Base-by-base conservation (phyloP, 1,140 invertebrate genomes). In the Ooceraea biroi region DNA sequence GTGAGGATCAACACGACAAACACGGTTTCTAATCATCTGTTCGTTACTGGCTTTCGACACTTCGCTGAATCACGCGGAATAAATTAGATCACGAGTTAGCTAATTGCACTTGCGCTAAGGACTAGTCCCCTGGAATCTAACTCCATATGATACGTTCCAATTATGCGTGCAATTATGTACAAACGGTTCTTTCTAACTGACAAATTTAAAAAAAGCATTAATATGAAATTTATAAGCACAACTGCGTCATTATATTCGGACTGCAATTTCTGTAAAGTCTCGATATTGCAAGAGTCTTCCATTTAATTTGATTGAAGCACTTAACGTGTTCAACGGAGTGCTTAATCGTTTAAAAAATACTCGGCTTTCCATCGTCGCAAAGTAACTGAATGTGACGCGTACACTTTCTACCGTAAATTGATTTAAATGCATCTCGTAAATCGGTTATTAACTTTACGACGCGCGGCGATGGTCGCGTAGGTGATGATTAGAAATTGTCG, bases 331-430 rank as follows among this genome's bases (percentile, higher is more conserved):
- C 57, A 63, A 48, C 7, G 55, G 1, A 36, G 12, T 14, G 25
- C n/a, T 76, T 50, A 30, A 50, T 76, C n/a, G 14, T 10, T 48
- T 22, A 8, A 27, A 74, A 27, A 74, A 22, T 12, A n/a, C 14
- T 48, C n/a, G n/a, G 48, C 44, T 76, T 63, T 76, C 57, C 27
- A 76, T 72, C 58, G 17, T 30, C 30, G 27, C 36, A 46, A 22
- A 63, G 58, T 1, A 41, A 30, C n/a, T 5, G 11, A 12, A 46
- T 14, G 12, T 36, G 41, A 74, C 22, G 19, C 19, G 4, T 17
- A 36, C 48, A 63, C 76, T 78, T 69, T 69, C 76, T 78, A 78
- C 55, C n/a, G n/a, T 27, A 55, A 78, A 69, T 55, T 41, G 22
- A 78, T 50, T 77, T 36, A 69, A 57, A 69, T 57, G 30, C 27